Base-by-base conservation (phyloP, 2,888 invertebrate genomes). In the Pseudococcus viburni region DNA sequence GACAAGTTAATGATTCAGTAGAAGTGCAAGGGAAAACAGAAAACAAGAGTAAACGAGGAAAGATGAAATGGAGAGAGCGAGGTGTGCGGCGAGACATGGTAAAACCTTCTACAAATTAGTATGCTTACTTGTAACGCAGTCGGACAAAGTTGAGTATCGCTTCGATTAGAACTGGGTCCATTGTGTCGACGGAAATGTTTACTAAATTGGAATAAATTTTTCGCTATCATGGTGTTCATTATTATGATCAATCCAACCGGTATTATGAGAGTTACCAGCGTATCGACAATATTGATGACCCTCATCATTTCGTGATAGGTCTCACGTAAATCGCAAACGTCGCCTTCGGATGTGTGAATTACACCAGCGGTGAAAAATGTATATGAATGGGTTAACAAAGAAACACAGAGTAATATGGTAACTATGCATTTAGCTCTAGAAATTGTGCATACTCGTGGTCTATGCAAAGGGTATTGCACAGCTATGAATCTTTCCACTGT, bases 401-500 rank as follows among this genome's bases (percentile, higher is more conserved):
- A 93, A 2, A 93, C 89, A 0, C 91, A 89, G 0, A 92, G 92
- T 22, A 94, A 91, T 0, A 91, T 91, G 7, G 91, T 88, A 0
- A 94, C 93, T 48, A 94, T 93, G 0, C 92, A 92, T 90, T 94
- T 94, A 0, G 94, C 94, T 64, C 94, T 91, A 0, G 93, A 91
- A 5, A 94, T 93, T 0, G 94, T 94, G 90, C 94, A 94, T 90
- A 94, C 93, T 88, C 93, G 93, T 0, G 94, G 94, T 39, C 94
- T 91, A 87, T 93, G 93, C 15, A 94, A 90, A 0, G 94, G 94
- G 90, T 94, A 94, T 90, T 94, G 94, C 0, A 95, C 94, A 5
- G 94, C 95, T 73, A 95, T 94, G 91, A 94, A 95, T 88, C 95
- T 92, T 90, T 95, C 95, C 1, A 94, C 93, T 0, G 95, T 95